Evolutionary conservation across 2,113 vertebrate genomes (phyloP).

Genomic region (Peromyscus polionotus): DNA sequence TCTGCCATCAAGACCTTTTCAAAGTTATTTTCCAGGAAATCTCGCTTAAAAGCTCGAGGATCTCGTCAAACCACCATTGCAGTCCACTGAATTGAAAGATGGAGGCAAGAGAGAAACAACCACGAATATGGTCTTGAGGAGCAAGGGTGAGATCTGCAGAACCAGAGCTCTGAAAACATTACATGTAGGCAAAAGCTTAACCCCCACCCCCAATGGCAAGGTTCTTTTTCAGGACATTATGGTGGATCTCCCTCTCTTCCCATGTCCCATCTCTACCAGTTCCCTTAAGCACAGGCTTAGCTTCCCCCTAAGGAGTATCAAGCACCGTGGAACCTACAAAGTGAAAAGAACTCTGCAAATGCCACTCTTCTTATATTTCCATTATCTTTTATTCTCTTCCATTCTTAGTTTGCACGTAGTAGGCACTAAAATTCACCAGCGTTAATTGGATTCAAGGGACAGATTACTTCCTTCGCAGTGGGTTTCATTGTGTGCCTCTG

Average conservation of each 20-base stretch:
- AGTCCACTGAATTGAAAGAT: not conserved
- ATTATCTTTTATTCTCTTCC: conserved; percentile 31
- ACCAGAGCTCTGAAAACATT: not conserved
- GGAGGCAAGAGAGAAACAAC: not conserved
- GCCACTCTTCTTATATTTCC: not conserved
- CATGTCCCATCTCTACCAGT: fast-evolving
- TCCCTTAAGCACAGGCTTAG: not conserved
- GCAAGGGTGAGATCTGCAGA: not conserved
- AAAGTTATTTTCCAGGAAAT: not conserved
- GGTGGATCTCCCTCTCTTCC: not conserved
- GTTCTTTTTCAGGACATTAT: not conserved
- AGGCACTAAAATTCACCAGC: conserved; percentile 33
- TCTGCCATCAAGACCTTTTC: not conserved
- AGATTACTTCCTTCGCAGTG: conserved; percentile 31
- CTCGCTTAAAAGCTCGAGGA: conserved; percentile 10
- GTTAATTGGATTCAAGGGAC: conserved; percentile 46
- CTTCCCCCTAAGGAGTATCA: not conserved
- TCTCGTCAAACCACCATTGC: not conserved
- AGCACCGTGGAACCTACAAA: not conserved
- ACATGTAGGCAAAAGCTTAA: not conserved
- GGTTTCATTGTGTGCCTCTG: conserved; percentile 44
- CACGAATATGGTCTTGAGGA: not conserved
- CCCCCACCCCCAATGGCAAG: not conserved
- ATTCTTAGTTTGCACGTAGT: conserved; percentile 48
- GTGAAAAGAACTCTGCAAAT: not conserved